Base-by-base conservation (phyloP, 2,797 vertebrate species). In the Sebastes matsubarae region DNA sequence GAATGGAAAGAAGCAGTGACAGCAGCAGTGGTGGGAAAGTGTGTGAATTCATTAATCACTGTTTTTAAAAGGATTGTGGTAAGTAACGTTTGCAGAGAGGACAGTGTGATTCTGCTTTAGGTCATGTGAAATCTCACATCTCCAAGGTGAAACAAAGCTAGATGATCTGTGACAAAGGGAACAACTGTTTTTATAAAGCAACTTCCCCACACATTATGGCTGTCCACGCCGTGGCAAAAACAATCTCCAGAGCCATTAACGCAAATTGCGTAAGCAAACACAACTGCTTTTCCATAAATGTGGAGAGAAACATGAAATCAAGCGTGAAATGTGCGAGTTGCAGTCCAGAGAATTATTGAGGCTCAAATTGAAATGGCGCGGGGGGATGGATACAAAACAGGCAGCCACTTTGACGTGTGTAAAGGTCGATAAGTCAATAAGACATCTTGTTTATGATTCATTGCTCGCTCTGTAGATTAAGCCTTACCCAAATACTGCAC, bases 321-420 rank as follows among this genome's bases (percentile, higher is more conserved):
- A 88, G 91, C 83, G 70, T 94, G 92, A 93, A 93, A 94, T 93
- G 84, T 86, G 79, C 34, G 71, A 68, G 88, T 81, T 66, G 74
- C 84, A 89, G 85, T 88, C 77, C 66, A 30, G 77, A 85, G 85
- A 90, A 90, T 89, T 83, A 88, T 80, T 78, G 87, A 80, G 81
- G 71, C 85, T 86, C 68, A 87, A 87, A 90, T 84, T 90, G 85
- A 90, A 89, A 87, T 65, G 78, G 75, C 3, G 42, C 27, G 20
- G 7, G 58, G 38, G 34, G 50, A 3, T 7, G 68, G 84, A 72
- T 68, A 55, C 81, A 77, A 79, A 84, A 50, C 70, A 79, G 73
- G 79, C 64, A 76, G 72, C 74, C 70, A 63, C 80, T 81, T 65
- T 57, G 68, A 81, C 36, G 67, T 20, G 74, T 6, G 57, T 59